phyloP scores from a whole-genome alignment of 2,113 vertebrate genomes.

The Salminus brasiliensis region DNA sequence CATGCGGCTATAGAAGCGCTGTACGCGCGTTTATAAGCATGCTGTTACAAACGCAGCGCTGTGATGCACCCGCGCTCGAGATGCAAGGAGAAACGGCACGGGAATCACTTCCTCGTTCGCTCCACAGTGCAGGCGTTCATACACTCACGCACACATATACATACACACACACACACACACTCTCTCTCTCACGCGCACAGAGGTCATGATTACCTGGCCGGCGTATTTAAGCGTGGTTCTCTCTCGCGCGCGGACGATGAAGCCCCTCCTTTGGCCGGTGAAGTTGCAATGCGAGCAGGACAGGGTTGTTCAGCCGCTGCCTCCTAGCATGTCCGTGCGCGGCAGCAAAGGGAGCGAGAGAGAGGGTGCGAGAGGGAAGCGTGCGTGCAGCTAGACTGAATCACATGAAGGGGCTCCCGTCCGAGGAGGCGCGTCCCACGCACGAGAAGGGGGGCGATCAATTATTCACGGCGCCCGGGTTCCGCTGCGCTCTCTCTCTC shows the following conservation, averaged over 20 bases:
- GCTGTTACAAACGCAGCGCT: not conserved
- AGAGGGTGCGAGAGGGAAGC: too few species aligned
- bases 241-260: conserved; percentile 45
- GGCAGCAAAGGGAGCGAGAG: not conserved
- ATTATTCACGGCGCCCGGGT: conserved; percentile 1
- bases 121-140: conserved; percentile 64
- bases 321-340: not conserved
- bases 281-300: conserved; percentile 58
- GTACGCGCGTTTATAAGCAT: not conserved
- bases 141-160: conserved; percentile 37
- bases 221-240: conserved; percentile 53
- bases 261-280: conserved; percentile 44
- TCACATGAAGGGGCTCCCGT: not conserved
- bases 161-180: conserved; percentile 9
- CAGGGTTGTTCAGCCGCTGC: not conserved
- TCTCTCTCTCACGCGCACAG: not conserved
- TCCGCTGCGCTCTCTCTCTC: not conserved
- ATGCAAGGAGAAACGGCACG: not conserved
- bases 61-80: conserved; percentile 4
- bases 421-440: conserved; percentile 1
- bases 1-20: not conserved
- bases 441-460: not conserved
- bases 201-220: conserved; percentile 71
- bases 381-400: not conserved
- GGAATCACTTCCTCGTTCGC: conserved; percentile 57